Conservation (phyloP, 1,140 invertebrate species). For the Archivesica marissinica region DNA sequence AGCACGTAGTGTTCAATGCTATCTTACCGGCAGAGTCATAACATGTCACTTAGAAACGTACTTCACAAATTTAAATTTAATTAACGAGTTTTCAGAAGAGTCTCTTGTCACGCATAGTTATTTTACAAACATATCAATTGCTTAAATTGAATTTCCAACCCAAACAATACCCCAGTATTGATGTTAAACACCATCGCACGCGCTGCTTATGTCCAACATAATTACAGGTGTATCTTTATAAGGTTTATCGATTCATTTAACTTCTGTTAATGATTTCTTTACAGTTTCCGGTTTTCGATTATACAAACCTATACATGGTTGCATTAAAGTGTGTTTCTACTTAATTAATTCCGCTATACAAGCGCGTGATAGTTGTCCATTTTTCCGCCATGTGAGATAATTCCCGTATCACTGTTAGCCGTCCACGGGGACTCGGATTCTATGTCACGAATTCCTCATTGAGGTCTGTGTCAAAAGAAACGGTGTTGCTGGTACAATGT, state of each 20-base stretch:
- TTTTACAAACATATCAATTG: conserved; percentile 7
- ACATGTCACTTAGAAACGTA: conserved; percentile 3
- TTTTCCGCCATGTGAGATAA: conserved; percentile 37
- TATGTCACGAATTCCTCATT: background rate
- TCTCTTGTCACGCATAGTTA: conserved; percentile 21
- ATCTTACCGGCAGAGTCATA: background rate
- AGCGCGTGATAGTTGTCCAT: background rate
- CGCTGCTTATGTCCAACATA: conserved; percentile 22
- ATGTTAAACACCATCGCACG: conserved; percentile 35
- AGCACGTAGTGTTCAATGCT: background rate
- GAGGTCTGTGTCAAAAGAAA: background rate
- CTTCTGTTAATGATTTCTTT: conserved; percentile 41
- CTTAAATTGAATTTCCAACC: conserved; percentile 7
- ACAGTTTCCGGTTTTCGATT: conserved; percentile 38
- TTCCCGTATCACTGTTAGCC: background rate
- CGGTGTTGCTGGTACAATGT: background rate
- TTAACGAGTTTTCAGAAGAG: background rate
- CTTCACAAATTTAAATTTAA: conserved; percentile 15
- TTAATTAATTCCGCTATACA: conserved; percentile 40
- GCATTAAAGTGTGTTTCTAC: conserved; percentile 3
- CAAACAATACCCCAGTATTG: background rate
- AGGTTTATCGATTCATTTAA: background rate
- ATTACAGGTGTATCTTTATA: conserved; percentile 39
- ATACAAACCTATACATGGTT: conserved; percentile 13
- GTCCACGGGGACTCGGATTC: background rate